phyloP scores from a whole-genome alignment of 2,113 vertebrate species.

The Channa argus region DNA sequence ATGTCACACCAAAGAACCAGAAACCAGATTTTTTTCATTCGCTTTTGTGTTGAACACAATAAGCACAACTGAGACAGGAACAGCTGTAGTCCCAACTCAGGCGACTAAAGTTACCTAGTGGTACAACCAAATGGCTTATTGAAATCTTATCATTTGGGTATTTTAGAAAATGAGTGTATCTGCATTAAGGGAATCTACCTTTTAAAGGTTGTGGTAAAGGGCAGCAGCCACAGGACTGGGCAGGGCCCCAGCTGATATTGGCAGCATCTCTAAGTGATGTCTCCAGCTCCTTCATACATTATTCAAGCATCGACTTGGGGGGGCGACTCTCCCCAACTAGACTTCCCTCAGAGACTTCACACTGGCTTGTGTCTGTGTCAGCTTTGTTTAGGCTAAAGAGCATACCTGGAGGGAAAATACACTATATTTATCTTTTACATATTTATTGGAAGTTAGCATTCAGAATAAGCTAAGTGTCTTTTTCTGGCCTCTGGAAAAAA shows the following conservation, averaged over 20 bases:
- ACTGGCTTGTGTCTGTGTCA: slow-evolving; percentile 59
- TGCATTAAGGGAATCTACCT: slow-evolving; percentile 68
- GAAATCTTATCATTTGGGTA: slow-evolving; percentile 34
- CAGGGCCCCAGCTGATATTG: slow-evolving; percentile 74
- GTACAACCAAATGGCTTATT: slow-evolving; percentile 22
- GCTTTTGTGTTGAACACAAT: no score
- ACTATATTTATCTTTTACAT: slow-evolving; percentile 50
- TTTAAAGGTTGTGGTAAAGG: slow-evolving; percentile 81
- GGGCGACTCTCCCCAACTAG: slow-evolving; percentile 58
- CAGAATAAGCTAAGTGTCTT: slow-evolving; percentile 18
- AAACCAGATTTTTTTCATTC: no score
- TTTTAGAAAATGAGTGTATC: slow-evolving; percentile 61
- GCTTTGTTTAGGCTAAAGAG: slow-evolving; percentile 63
- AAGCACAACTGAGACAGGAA: no score
- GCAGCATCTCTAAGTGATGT: slow-evolving; percentile 82
- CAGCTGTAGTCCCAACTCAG: no score
- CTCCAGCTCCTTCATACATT: slow-evolving; percentile 80
- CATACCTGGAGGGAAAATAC: slow-evolving; percentile 50
- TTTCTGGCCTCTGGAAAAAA: slow-evolving; percentile 13
- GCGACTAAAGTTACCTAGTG: neutral
- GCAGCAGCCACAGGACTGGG: slow-evolving; percentile 70
- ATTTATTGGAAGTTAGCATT: slow-evolving; percentile 43
- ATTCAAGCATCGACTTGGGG: slow-evolving; percentile 68
- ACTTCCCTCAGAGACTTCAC: slow-evolving; percentile 69
- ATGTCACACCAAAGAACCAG: no score